Evolutionary conservation across 2,113 vertebrate genomes (phyloP), one percentile per base, ranked within the genome.

Genomic region (Ailurus styani): DNA sequence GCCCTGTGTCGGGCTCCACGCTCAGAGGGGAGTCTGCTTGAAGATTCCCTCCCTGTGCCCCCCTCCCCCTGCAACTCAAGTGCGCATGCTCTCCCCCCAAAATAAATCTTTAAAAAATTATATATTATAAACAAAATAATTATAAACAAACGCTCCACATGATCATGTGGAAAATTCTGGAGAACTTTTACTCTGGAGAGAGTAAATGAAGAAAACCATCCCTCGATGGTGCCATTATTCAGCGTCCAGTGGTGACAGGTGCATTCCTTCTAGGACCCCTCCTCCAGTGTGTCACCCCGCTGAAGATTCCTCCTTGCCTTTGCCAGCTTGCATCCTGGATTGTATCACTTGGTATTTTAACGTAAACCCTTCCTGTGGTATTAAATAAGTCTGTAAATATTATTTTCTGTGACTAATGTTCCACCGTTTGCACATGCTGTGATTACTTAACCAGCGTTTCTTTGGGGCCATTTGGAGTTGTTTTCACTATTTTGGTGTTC

Each of bases 101-200:
- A 66, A n/a, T n/a, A 20, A 68, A 20, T 68, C 34, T 37, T 68
- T 7, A 66, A 75, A 17, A 45, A 47, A 47, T 29, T 47, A 45
- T 29, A 8, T 75, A 17, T 75, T 45, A 75, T 47, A 47, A 75
- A 75, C 27, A 47, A 31, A 47, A 31, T 17, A 47, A 29, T 47
- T 29, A 17, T 75, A 47, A 27, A 47, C 42, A 45, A 75, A 47
- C 17, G 73, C 27, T 75, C 34, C 52, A 40, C 60, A 31, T 52
- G 50, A 27, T 86, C 55, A 37, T 31, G 20, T 47, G 45, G 4
- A 12, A 95, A 84, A 60, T 75, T 95, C 17, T 82, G 57, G 64
- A 82, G 91, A 83, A n/a, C n/a, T n/a, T n/a, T n/a, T n/a, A n/a
- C n/a, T 95, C 17, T 82, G 57, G 64, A 82, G 91, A 83, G 9